Percentiles rank a stretch among this genome's conserved stretches.
phyloP scores from a whole-genome alignment of 2,113 vertebrate genomes.

The Spermophilus dauricus region DNA sequence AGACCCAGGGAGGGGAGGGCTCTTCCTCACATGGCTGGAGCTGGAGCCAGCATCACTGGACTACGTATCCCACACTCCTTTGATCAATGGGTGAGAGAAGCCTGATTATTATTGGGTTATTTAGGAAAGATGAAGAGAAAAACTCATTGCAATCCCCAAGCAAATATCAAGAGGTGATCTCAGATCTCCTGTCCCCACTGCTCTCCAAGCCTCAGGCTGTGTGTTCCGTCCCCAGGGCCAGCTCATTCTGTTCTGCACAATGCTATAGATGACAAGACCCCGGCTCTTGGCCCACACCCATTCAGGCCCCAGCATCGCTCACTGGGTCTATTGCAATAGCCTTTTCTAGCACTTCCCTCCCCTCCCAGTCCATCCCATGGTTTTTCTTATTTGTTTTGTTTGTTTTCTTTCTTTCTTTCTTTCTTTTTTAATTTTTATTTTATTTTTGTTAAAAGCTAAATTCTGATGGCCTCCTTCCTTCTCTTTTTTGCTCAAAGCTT shows the following conservation, averaged over 20 bases:
- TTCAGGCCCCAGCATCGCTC: background rate
- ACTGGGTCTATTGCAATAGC: background rate
- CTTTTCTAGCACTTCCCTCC: no score
- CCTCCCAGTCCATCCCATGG: background rate
- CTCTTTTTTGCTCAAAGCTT: background rate
- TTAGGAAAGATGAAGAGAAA: background rate
- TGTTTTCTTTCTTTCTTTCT: no score
- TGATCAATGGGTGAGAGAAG: background rate
- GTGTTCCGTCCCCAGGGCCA: background rate
- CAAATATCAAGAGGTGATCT: background rate
- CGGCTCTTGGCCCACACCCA: background rate
- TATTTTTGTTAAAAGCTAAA: background rate
- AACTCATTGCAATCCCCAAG: background rate
- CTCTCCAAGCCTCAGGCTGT: background rate
- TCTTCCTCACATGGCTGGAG: background rate
- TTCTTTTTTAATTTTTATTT: no score
- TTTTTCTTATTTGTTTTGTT: background rate
- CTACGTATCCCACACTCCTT: background rate
- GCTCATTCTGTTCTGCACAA: background rate
- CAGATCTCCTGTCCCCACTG: background rate
- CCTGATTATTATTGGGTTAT: background rate
- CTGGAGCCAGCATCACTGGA: background rate
- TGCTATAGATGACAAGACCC: no score
- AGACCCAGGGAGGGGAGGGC: background rate
- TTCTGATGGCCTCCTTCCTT: background rate